These are phyloP conservation scores for Laspeyria flexula DNA, from an alignment of 2,888 invertebrate genomes.

Conservation along the genomic window DNA sequence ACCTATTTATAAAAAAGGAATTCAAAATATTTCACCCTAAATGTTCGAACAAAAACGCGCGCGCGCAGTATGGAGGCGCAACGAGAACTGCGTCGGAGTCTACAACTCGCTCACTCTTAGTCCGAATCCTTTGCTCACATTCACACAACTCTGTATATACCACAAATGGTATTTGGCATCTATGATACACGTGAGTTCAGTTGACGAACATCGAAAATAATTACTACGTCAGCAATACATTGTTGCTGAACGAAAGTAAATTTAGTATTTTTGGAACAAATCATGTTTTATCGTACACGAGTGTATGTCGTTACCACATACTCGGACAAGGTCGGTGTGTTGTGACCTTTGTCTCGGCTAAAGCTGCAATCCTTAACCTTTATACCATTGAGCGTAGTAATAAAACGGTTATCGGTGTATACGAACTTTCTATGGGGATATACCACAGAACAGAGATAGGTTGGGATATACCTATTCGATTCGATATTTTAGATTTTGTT, in stretches of 20 bases:
- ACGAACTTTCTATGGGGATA: no score
- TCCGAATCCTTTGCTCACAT: constrained; percentile 33
- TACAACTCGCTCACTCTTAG: constrained; percentile 14
- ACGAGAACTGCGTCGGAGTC: constrained; percentile 35
- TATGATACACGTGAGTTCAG: constrained; percentile 31
- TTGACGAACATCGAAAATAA: constrained; percentile 28
- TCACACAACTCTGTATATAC: constrained; percentile 29
- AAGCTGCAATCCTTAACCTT: constrained; percentile 27
- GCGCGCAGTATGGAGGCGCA: constrained; percentile 32
- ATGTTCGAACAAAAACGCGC: constrained; percentile 30
- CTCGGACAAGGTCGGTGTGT: constrained; percentile 5
- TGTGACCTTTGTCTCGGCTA: constrained; percentile 20
- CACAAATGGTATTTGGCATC: constrained; percentile 21
- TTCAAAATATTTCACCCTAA: constrained; percentile 34
- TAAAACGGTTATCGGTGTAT: constrained; percentile 10
- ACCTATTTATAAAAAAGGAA: not conserved
- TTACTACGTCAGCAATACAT: constrained; percentile 32
- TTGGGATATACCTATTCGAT: no score
- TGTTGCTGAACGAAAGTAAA: constrained; percentile 25
- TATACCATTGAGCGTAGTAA: constrained; percentile 8
- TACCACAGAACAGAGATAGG: no score
- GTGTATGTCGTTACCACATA: not conserved
- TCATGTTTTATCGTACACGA: not conserved
- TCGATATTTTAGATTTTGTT: no score
- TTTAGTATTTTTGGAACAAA: constrained; percentile 17